A percentile compares a stretch with the other conserved stretches of the same genome.
Evolutionary conservation across 1,140 invertebrate genomes (phyloP).

Genomic region (Lordiphosa stackelbergi): DNA sequence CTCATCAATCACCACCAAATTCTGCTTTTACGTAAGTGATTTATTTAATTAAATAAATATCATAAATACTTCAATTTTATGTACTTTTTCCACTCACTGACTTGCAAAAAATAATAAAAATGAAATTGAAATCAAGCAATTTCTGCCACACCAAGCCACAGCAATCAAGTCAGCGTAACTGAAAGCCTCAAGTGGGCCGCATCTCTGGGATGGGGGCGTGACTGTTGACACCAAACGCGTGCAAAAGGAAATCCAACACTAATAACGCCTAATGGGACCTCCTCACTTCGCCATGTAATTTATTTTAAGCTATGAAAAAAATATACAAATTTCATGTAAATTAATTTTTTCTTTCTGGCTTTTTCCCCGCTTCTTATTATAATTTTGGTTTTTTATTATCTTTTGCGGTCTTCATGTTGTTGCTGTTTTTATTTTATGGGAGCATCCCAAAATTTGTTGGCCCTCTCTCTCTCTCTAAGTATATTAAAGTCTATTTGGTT

Average conservation of each 20-base stretch:
- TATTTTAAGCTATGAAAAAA: conserved; percentile 25
- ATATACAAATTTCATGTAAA: conserved; percentile 48
- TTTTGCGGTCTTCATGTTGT: conserved; percentile 10
- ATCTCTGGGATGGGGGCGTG: conserved; percentile 10
- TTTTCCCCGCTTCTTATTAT: conserved; percentile 43
- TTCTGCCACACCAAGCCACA: background rate
- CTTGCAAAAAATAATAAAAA: conserved; percentile 5
- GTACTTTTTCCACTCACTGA: conserved; percentile 7
- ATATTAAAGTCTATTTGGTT: conserved; percentile 50
- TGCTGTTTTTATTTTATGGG: conserved; percentile 1
- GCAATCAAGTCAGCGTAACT: conserved; percentile 18
- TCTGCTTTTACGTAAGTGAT: conserved; percentile 8
- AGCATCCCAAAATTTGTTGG: background rate
- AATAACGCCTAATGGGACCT: conserved; percentile 38
- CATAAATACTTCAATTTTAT: background rate
- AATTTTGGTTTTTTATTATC: conserved; percentile 51
- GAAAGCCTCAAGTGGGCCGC: conserved; percentile 7
- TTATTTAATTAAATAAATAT: conserved; percentile 5
- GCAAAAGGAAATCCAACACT: conserved; percentile 33
- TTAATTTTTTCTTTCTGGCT: conserved; percentile 44
- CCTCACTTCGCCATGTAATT: conserved; percentile 25
- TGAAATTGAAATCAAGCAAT: conserved; percentile 8
- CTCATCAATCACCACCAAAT: background rate
- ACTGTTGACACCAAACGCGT: conserved; percentile 23
- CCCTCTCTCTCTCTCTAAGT: conserved; percentile 16